Base-by-base conservation (phyloP, 2,888 invertebrate species). In the Temnothorax rugatulus region DNA sequence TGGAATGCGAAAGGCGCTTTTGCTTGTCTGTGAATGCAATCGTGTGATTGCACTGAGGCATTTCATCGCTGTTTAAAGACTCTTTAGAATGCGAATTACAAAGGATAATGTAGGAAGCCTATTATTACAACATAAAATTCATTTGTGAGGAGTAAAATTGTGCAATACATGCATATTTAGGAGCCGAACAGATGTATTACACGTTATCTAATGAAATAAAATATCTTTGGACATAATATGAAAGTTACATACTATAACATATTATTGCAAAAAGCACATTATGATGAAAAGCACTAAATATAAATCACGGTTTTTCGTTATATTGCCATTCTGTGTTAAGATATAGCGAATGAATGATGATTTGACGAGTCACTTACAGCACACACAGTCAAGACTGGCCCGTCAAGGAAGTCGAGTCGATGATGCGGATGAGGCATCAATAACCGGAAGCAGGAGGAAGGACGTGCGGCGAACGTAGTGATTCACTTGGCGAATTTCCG, bases 401-500 rank as follows among this genome's bases (percentile, higher is more conserved):
- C n/a, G 34, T 15, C 34, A n/a, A n/a, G 25, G 2, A 64, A 74
- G 54, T 76, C 34, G 47, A 64, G 15, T 63, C 11, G 54, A 61
- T 82, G 34, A 21, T 25, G 73, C 15, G 34, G 34, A 64, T 66
- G 54, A 77, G 52, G 50, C 25, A 25, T 41, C 47, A 21, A 59
- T 25, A 44, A 47, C 52, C 52, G 69, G 47, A 44, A 44, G n/a
- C 47, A 0, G 69, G 41, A 44, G 34, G 54, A n/a, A 44, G 21
- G 8, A 41, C 21, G 4, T 38, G 47, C 47, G 74, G 81, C 66
- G 82, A 85, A 84, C 77, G 81, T 88, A 88, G 91, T 83, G 84
- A 87, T 88, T 88, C 85, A 85, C 84, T 85, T 73, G 84, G 86
- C 85, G 89, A 91, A 87, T 87, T 88, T 88, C 84, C 85, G 86